Base-by-base conservation (phyloP, 2,113 vertebrate genomes). In the Sander vitreus region DNA sequence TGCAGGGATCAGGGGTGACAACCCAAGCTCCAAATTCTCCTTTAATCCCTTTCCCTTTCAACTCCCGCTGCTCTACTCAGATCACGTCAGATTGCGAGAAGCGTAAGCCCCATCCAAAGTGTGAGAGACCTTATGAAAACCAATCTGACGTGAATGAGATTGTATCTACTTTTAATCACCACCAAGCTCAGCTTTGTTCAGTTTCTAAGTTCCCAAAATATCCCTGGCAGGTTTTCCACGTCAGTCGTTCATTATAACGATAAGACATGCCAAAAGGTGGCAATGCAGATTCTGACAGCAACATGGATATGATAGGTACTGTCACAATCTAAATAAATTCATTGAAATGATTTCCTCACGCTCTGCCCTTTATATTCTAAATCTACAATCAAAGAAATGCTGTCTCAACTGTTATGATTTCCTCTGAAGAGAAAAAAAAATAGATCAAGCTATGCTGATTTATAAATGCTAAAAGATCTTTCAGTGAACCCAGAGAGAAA, bases 91-190 rank as follows among this genome's bases (percentile, higher is more conserved):
- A 84, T 78, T 60, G 73, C 33, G 25, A 65, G 66, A 74, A 71
- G 47, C n/a, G n/a, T 87, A 91, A 92, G 75, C 82, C 73, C 45
- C 54, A 57, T 85, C 85, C 75, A 18, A 82, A 90, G 69, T 83
- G 78, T 63, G 78, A 72, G 75, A 60, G 79, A 83, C 76, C 45
- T 84, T 67, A 78, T 70, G 73, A 91, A 92, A 90, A 43, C 58
- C 87, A 77, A 72, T 85, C 87, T 45, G 59, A 80, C 78, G 54
- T 10, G 33, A 90, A 60, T 11, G 80, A 84, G 89, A 90, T 80
- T 45, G 65, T 77, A 87, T 80, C 86, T 58, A 59, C 77, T 77
- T 83, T 85, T 89, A 83, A 91, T 89, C 89, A 76, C 43, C 19
- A 15, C 58, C 19, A 11, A 64, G 73, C 78, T 77, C 79, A 54